Evolutionary conservation across 2,888 invertebrate species (phyloP), one percentile per base, ranked within the genome.

Genomic region (Beris chalybata): DNA sequence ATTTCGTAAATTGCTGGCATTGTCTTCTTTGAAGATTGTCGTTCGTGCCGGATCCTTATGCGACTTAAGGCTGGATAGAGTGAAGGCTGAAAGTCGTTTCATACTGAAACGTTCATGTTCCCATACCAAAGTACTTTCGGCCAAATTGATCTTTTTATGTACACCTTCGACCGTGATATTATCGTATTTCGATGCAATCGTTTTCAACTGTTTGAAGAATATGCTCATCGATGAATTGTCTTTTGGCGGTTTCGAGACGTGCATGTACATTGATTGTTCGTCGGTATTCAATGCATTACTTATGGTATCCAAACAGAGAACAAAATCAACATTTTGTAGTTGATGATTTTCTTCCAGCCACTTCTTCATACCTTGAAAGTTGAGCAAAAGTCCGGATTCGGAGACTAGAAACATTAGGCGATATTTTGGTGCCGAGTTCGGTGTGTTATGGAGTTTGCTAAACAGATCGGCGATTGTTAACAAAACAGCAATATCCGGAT

Each of bases 71-170:
- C 90, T 86, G 1, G 97, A 97, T 4, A 98, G 74, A 0, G 97
- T 97, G 76, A 97, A 93, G 0, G 96, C 96, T 0, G 95, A 90
- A 74, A 97, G 85, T 70, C 96, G 84, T 71, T 93, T 86, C 73
- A 98, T 94, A 78, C 95, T 96, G 82, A 92, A 98, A 71, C 95
- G 83, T 80, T 99, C 98, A 76, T 99, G 98, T 76, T 97, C 97
- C 98, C 98, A 99, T 0, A 95, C 92, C 32, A 97, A 81, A 65
- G 89, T 85, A 72, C 93, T 92, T 63, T 97, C 95, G 0, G 95
- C 95, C 64, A 98, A 82, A 83, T 97, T 97, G 73, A 99, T 98
- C 84, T 98, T 98, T 82, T 97, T 97, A 76, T 97, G 96, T 6
- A 89, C 86, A 54, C 91, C 85, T 69, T 90, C 87, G 11, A 90